Conservation (phyloP, 2,888 invertebrate species). For the Hydrotaea diabolus region DNA sequence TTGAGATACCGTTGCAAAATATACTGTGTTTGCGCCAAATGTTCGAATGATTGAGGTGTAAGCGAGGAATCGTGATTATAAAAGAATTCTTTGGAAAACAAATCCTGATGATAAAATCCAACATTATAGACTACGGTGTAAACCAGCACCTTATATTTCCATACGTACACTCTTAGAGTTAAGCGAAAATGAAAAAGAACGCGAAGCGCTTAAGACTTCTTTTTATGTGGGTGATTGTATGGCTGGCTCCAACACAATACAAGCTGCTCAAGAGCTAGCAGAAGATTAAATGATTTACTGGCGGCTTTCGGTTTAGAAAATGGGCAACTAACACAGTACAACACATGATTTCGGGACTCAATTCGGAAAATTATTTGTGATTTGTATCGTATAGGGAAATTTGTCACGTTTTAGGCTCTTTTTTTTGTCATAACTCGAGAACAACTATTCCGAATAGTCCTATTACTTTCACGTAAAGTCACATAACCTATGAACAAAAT, state of each 20-base stretch:
- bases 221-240: conserved; percentile 49
- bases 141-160: background rate
- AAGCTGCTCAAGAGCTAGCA: conserved; percentile 17
- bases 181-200: conserved; percentile 13
- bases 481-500: too few relatives aligned
- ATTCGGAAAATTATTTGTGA: too few relatives aligned
- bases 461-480: too few relatives aligned
- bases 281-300: conserved; percentile 36
- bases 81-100: conserved; percentile 31
- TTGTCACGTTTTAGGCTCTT: too few relatives aligned
- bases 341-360: too few relatives aligned
- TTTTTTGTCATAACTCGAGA: too few relatives aligned
- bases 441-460: too few relatives aligned
- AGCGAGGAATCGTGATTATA: conserved; percentile 33
- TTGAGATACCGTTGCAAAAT: conserved; percentile 33
- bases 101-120: background rate
- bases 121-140: conserved; percentile 17
- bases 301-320: conserved; percentile 32
- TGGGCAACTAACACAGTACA: conserved; percentile 41
- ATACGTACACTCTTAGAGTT: conserved; percentile 31
- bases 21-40: conserved; percentile 43
- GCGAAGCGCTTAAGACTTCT: conserved; percentile 13
- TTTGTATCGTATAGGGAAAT: too few relatives aligned
- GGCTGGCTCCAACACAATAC: conserved; percentile 38
- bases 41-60: conserved; percentile 47